phyloP scores from a whole-genome alignment of 2,797 vertebrate genomes.

The Denticeps clupeoides region DNA sequence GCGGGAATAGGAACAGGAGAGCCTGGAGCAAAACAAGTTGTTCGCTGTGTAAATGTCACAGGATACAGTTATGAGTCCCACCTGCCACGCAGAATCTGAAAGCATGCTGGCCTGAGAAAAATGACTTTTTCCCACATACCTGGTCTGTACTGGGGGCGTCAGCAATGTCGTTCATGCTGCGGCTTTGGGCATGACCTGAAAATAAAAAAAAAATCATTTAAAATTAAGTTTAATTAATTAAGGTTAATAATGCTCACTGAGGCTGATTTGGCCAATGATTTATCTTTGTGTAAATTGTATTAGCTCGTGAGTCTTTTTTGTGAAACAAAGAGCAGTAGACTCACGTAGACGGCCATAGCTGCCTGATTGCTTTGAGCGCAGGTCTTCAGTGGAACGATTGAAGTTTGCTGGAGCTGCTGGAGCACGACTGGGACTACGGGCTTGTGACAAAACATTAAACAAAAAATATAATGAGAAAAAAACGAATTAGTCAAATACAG shows the following conservation, averaged over 20 bases:
- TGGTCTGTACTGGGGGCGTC: slow-evolving; percentile 83
- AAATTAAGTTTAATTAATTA: neutral
- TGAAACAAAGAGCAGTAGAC: slow-evolving; percentile 31
- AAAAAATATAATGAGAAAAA: no score
- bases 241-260: neutral
- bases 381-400: slow-evolving; percentile 82
- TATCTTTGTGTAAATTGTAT: no score
- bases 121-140: slow-evolving; percentile 45
- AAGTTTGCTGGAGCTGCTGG: slow-evolving; percentile 45
- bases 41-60: slow-evolving; percentile 1
- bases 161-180: slow-evolving; percentile 93
- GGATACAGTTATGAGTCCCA: neutral
- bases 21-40: slow-evolving; percentile 15
- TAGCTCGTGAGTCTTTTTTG: no score
- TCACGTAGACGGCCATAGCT: slow-evolving; percentile 82
- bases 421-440: slow-evolving; percentile 49
- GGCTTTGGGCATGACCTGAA: slow-evolving; percentile 81
- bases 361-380: slow-evolving; percentile 60
- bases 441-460: no score
- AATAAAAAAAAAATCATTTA: neutral
- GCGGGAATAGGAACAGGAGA: slow-evolving; percentile 7
- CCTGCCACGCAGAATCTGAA: neutral
- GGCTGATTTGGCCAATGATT: neutral
- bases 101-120: neutral
- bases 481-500: no score